phyloP scores from a whole-genome alignment of 2,888 invertebrate genomes.

The Punctoribates punctum region DNA sequence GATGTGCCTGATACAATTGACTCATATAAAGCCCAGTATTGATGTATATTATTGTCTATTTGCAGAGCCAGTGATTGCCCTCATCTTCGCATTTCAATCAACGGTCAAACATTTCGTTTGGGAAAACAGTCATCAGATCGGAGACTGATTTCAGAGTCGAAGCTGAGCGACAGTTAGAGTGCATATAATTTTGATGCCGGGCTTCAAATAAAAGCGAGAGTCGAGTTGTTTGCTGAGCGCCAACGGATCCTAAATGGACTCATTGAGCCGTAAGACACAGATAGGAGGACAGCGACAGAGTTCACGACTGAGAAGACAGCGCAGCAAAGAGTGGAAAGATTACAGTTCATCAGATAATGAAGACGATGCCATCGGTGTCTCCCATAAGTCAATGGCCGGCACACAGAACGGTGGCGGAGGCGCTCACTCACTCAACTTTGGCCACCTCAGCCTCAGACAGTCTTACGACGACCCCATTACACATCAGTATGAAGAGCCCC shows the following conservation, averaged over 20 bases:
- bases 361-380: conserved; percentile 42
- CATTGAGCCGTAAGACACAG: conserved; percentile 35
- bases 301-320: conserved; percentile 46
- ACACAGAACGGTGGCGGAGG: conserved; percentile 28
- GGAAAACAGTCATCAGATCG: background rate
- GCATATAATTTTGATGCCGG: conserved; percentile 3
- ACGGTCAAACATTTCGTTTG: background rate
- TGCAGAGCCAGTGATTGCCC: conserved; percentile 13
- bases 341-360: conserved; percentile 48
- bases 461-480: conserved; percentile 37
- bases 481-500: conserved; percentile 44
- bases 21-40: background rate
- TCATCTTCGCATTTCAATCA: conserved; percentile 5
- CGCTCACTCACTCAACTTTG: background rate
- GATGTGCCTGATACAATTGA: too few relatives aligned
- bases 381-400: background rate
- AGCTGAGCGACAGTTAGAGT: background rate
- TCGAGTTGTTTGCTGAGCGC: conserved; percentile 6
- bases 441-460: background rate
- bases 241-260: conserved; percentile 23
- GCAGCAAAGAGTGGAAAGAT: conserved; percentile 48
- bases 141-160: background rate
- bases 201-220: background rate
- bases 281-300: conserved; percentile 36
- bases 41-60: background rate